These are phyloP conservation scores for Colostygia pectinataria DNA, from an alignment of 2,888 invertebrate species.

Conservation along the genomic window DNA sequence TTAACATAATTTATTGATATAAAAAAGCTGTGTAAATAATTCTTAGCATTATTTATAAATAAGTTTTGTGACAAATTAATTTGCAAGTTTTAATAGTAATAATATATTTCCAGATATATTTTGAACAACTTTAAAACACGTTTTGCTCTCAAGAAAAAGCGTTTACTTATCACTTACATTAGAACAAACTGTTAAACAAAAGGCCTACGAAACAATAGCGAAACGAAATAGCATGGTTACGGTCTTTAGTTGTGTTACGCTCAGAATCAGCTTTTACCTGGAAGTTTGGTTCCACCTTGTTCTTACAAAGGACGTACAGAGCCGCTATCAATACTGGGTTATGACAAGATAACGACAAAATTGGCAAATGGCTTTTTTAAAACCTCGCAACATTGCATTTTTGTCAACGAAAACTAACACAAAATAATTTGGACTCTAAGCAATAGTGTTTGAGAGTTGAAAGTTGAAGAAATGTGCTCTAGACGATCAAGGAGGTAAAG, in stretches of 20 bases:
- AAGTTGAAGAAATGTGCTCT: slow-evolving; percentile 3
- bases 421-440: background rate
- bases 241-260: too few relatives aligned
- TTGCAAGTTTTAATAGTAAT: too few relatives aligned
- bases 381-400: slow-evolving; percentile 22
- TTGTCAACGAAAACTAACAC: background rate
- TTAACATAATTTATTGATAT: too few relatives aligned
- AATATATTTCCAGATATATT: too few relatives aligned
- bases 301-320: slow-evolving; percentile 14
- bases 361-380: slow-evolving; percentile 33
- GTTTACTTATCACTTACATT: too few relatives aligned
- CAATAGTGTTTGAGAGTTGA: background rate
- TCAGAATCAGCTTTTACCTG: slow-evolving; percentile 26
- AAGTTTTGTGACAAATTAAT: too few relatives aligned
- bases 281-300: slow-evolving; percentile 19
- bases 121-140: too few relatives aligned
- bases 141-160: slow-evolving; percentile 4
- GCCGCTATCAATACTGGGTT: slow-evolving; percentile 30
- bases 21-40: too few relatives aligned
- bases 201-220: too few relatives aligned
- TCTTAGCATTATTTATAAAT: too few relatives aligned
- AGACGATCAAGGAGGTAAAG: background rate
- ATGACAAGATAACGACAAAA: slow-evolving; percentile 11
- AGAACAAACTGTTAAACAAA: too few relatives aligned
- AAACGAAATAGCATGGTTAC: too few relatives aligned